Percentiles rank a stretch among this genome's conserved stretches.
These are phyloP conservation scores for Calameuta idolon DNA, from an alignment of 2,888 invertebrate genomes.

Conservation along the genomic window DNA sequence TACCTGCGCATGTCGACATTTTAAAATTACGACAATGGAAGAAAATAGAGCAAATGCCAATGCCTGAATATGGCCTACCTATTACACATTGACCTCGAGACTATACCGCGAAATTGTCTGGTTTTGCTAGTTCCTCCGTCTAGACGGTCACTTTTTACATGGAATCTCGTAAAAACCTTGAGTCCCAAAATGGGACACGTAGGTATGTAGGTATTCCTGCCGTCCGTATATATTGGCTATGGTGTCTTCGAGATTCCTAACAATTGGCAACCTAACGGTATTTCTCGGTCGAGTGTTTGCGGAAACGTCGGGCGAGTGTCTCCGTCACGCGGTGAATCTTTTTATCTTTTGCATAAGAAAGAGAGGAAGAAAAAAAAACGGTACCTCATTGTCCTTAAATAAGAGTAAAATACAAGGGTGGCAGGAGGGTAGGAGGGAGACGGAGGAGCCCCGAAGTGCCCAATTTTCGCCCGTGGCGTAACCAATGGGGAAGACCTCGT, in stretches of 20 bases:
- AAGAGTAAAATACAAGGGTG: slow-evolving; percentile 18
- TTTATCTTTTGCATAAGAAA: slow-evolving; percentile 9
- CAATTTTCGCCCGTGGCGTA: slow-evolving; percentile 49
- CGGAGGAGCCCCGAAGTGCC: slow-evolving; percentile 27
- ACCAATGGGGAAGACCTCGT: slow-evolving; percentile 52
- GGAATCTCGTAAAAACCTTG: slow-evolving; percentile 33
- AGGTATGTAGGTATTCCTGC: not conserved
- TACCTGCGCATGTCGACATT: not conserved
- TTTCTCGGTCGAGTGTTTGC: slow-evolving; percentile 56
- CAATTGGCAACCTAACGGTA: slow-evolving; percentile 59
- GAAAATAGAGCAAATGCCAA: slow-evolving; percentile 1
- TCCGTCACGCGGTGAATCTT: slow-evolving; percentile 48
- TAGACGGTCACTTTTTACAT: slow-evolving; percentile 6
- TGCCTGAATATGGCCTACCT: not conserved
- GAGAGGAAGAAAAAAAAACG: slow-evolving; percentile 29
- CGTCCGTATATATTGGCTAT: slow-evolving; percentile 7
- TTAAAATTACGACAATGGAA: not conserved
- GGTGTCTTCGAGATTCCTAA: slow-evolving; percentile 22
- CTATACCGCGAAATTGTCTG: slow-evolving; percentile 31
- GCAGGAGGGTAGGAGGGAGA: no score
- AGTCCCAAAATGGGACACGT: slow-evolving; percentile 22
- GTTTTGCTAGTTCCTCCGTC: slow-evolving; percentile 1
- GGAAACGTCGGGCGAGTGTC: slow-evolving; percentile 52
- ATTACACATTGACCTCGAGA: slow-evolving; percentile 24
- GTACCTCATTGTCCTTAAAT: slow-evolving; percentile 34